phyloP scores from a whole-genome alignment of 2,888 invertebrate species.

The Cacoxenus indagator region DNA sequence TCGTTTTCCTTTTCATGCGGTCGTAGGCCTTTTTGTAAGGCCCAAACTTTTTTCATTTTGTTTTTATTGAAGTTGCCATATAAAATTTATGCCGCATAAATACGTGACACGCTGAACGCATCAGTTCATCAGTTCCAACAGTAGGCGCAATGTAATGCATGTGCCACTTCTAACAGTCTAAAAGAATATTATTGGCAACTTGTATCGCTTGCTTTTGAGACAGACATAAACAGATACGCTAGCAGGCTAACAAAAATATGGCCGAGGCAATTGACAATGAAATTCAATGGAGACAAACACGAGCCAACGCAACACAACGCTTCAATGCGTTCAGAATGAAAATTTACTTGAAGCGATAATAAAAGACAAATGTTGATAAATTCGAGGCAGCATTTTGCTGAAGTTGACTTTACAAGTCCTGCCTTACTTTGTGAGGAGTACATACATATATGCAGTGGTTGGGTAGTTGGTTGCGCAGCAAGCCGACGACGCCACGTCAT shows the following conservation, averaged over 20 bases:
- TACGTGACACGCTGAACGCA: constrained; percentile 48
- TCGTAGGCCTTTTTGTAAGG: neutral
- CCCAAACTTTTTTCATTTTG: constrained; percentile 39
- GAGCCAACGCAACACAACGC: constrained; percentile 40
- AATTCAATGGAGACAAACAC: constrained; percentile 8
- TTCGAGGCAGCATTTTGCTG: neutral
- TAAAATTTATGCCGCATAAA: constrained; percentile 44
- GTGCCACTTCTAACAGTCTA: neutral
- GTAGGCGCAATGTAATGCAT: neutral
- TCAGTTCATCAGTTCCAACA: neutral
- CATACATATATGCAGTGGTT: neutral
- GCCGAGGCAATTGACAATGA: constrained; percentile 3
- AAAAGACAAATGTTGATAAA: constrained; percentile 53
- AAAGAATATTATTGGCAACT: neutral
- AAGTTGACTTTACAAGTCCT: neutral
- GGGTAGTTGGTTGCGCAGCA: neutral
- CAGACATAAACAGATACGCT: neutral
- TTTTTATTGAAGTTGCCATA: constrained; percentile 41
- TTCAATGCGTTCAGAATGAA: constrained; percentile 44
- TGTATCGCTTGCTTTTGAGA: constrained; percentile 1
- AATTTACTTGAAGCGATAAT: constrained; percentile 54
- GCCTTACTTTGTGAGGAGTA: constrained; percentile 9
- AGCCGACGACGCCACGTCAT: neutral
- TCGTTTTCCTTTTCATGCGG: neutral
- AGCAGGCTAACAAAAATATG: neutral